phyloP scores from a whole-genome alignment of 1,140 invertebrate genomes.

The Tigriopus japonicus region DNA sequence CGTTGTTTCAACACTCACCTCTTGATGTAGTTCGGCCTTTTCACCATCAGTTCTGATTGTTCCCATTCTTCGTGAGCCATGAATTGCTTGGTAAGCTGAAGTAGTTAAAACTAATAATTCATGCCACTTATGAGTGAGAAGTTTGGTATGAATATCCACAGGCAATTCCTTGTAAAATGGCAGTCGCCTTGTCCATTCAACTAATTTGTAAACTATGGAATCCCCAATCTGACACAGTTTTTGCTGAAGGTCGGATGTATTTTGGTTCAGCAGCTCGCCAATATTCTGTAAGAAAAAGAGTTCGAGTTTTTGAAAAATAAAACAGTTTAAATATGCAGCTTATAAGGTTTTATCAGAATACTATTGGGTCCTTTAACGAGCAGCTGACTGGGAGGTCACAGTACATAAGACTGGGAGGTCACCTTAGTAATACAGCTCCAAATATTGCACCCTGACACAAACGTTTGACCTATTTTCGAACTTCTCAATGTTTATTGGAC shows the following conservation, averaged over 20 bases:
- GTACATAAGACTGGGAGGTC: too few relatives aligned
- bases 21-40: conserved; percentile 50
- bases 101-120: conserved; percentile 82
- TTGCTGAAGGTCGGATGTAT: conserved; percentile 60
- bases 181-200: conserved; percentile 92
- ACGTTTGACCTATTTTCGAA: too few relatives aligned
- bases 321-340: too few relatives aligned
- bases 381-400: too few relatives aligned
- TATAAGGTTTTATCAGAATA: too few relatives aligned
- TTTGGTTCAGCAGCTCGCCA: conserved; percentile 70
- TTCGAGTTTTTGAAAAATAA: conserved; percentile 6
- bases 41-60: conserved; percentile 30
- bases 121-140: conserved; percentile 94
- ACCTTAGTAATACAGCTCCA: too few relatives aligned
- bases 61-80: conserved; percentile 39
- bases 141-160: conserved; percentile 72
- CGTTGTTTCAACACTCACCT: conserved; percentile 32
- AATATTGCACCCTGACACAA: too few relatives aligned
- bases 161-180: conserved; percentile 90
- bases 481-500: too few relatives aligned
- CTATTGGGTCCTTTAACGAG: too few relatives aligned
- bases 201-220: conserved; percentile 86
- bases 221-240: conserved; percentile 86
- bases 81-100: conserved; percentile 77
- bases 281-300: conserved; percentile 45